Base-by-base conservation (phyloP, 2,797 vertebrate genomes). In the Rhinatrema bivittatum region DNA sequence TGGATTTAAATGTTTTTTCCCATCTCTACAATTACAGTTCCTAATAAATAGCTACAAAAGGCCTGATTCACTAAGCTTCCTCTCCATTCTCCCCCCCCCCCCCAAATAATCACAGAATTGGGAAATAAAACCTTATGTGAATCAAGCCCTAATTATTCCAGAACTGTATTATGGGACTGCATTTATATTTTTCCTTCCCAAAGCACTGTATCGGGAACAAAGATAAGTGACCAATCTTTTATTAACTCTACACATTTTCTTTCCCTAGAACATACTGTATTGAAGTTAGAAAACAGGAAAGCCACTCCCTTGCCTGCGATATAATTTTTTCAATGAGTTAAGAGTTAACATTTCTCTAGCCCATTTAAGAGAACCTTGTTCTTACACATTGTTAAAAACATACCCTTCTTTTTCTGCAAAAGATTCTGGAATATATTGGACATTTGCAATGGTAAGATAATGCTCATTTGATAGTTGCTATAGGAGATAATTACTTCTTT, bases 321-420 rank as follows among this genome's bases (percentile, higher is more conserved):
- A 28, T 25, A 12, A 32, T 51, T 50, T n/a, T 50, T 59, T 29
- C 25, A 17, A 28, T 32, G 20, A 42, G 41, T 22, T 4, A n/a
- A 45, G 32, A 39, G 44, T 36, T 51, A 60, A 43, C 42, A 68
- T 36, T 57, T 65, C 50, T 41, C 67, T 39, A 26, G n/a, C 60
- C 30, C 17, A 32, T 50, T 41, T 44, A 23, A 49, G 12, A 9
- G 5, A 2, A 4, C 29, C 33, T 53, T 41, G 41, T 47, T 40
- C 43, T 26, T 51, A 13, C 35, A 9, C 10, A 10, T 28, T 28
- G 42, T 16, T n/a, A 42, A 46, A 45, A 56, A 36, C 3, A 13
- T 24, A 24, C 23, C 21, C 12, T 16, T 20, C 6, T 38, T 49
- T 46, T 41, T 32, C 3, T 45, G 47, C 23, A 15, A 4, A 27